Percentiles rank a stretch among this genome's conserved stretches.
Conservation (phyloP, 2,113 vertebrate species). For the Tragelaphus buxtoni region DNA sequence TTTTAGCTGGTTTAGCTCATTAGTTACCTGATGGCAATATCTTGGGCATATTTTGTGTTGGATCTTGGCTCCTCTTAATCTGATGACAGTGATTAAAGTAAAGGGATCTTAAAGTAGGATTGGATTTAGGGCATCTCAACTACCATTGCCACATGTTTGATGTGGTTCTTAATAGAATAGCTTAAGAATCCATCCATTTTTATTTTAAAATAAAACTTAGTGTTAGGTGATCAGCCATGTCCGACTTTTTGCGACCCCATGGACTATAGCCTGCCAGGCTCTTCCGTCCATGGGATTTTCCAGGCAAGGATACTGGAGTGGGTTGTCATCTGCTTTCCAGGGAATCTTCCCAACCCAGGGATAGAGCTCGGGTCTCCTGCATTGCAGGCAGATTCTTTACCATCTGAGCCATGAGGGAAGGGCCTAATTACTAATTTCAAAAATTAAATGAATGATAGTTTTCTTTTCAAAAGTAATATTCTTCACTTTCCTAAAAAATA, state of each 20-base stretch:
- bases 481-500: not conserved
- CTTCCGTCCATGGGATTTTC: not conserved
- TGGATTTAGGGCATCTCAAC: not conserved
- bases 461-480: not conserved
- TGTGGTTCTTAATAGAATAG: not conserved
- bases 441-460: not conserved
- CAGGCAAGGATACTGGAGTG: not conserved
- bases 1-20: not conserved
- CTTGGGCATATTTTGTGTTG: not conserved
- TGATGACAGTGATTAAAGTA: not conserved
- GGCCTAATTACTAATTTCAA: not conserved
- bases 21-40: not conserved
- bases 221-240: not conserved
- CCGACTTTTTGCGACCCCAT: not conserved
- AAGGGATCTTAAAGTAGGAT: not conserved
- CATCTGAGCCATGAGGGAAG: not conserved
- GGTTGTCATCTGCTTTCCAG: not conserved
- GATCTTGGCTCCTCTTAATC: not conserved
- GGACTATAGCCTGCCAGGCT: not conserved
- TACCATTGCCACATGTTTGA: not conserved
- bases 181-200: not conserved
- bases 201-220: not conserved
- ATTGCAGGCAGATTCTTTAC: not conserved
- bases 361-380: not conserved
- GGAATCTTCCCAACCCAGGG: not conserved